These are phyloP conservation scores for Chymomyza caudatula DNA, from an alignment of 2,888 invertebrate genomes.

Conservation along the genomic window DNA sequence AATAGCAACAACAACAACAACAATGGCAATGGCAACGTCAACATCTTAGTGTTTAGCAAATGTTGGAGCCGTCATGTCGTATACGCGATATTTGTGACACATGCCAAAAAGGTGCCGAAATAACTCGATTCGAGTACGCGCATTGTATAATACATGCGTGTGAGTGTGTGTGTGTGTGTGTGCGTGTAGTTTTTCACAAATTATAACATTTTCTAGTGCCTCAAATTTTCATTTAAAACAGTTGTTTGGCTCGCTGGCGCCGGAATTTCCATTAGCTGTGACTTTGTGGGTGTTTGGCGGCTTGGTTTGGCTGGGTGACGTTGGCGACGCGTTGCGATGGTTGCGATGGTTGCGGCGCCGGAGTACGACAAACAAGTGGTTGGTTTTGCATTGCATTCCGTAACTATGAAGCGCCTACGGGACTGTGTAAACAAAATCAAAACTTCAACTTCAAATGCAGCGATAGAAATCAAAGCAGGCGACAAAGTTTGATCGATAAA, in stretches of 20 bases:
- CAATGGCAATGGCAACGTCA: not conserved
- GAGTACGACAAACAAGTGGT: slow-evolving; percentile 55
- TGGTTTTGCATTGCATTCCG: slow-evolving; percentile 55
- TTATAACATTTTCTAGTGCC: slow-evolving; percentile 42
- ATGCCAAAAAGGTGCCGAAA: slow-evolving; percentile 16
- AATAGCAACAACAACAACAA: not conserved
- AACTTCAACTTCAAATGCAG: slow-evolving; percentile 13
- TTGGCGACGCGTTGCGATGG: slow-evolving; percentile 12
- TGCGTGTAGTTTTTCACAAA: not conserved
- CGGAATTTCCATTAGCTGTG: not conserved
- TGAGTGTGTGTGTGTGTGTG: not conserved
- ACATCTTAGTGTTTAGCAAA: not conserved
- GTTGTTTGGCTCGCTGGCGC: not conserved
- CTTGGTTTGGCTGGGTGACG: not conserved
- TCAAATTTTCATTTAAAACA: not conserved
- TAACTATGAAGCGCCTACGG: slow-evolving; percentile 59
- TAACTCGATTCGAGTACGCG: not conserved
- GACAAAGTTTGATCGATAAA: slow-evolving; percentile 58
- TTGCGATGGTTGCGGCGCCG: not conserved
- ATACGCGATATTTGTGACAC: slow-evolving; percentile 29
- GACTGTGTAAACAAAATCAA: slow-evolving; percentile 33
- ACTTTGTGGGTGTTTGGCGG: not conserved
- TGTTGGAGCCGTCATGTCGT: slow-evolving; percentile 17
- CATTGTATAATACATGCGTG: not conserved
- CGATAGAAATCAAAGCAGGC: slow-evolving; percentile 48